Evolutionary conservation across 2,888 invertebrate species (phyloP).

Genomic region (Limnephilus marmoratus): DNA sequence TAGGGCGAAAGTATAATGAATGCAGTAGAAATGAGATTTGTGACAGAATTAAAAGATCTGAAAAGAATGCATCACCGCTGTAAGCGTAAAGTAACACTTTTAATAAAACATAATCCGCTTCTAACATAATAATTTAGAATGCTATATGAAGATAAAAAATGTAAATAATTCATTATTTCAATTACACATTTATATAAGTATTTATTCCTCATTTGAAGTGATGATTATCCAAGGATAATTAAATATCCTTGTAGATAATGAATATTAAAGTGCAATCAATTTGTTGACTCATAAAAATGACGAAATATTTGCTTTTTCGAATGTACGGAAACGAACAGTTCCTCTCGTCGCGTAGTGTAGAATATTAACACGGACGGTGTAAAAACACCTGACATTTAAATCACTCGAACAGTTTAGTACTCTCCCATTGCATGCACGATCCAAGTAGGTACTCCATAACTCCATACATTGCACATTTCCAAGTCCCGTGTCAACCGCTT

Average conservation of each 20-base stretch:
- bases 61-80: too few species aligned
- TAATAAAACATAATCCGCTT: too few species aligned
- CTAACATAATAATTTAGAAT: too few species aligned
- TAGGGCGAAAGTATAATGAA: too few species aligned
- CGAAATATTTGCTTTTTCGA: neutral
- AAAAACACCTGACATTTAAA: neutral
- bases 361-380: neutral
- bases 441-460: neutral
- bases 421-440: neutral
- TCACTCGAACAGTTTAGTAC: neutral
- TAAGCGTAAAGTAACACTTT: too few species aligned
- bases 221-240: neutral
- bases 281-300: neutral
- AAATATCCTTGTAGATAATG: neutral
- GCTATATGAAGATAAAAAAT: too few species aligned
- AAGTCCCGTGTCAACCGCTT: neutral
- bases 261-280: neutral
- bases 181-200: too few species aligned
- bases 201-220: too few species aligned
- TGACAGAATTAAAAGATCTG: too few species aligned
- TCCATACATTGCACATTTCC: constrained; percentile 42
- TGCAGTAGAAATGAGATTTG: too few species aligned
- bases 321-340: neutral
- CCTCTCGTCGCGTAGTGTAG: neutral
- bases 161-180: too few species aligned